phyloP scores from a whole-genome alignment of 2,113 vertebrate genomes.

The Sakesphorus luctuosus region DNA sequence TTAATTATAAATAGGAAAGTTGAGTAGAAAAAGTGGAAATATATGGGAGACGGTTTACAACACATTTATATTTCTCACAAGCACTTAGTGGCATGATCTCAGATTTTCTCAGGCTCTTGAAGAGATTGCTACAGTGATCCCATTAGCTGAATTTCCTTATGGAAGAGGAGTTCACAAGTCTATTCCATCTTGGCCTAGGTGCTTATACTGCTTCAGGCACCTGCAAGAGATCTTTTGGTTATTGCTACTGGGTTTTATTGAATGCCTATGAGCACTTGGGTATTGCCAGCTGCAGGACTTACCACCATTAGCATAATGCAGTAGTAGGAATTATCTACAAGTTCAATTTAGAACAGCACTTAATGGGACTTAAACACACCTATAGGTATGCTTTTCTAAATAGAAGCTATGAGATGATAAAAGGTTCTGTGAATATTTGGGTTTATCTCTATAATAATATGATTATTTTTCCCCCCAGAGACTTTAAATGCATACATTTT shows the following conservation, averaged over 20 bases:
- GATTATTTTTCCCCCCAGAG: accelerated
- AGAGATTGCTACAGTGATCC: not conserved
- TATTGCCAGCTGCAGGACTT: not conserved
- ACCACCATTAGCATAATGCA: not conserved
- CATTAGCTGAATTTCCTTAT: not conserved
- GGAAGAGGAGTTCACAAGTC: not conserved
- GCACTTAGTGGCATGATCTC: constrained; percentile 34
- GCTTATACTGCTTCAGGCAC: not conserved
- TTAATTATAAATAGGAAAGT: constrained; percentile 71
- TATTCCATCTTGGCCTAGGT: not conserved
- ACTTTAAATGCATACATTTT: not conserved
- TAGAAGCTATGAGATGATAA: not conserved
- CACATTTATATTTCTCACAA: constrained; percentile 67
- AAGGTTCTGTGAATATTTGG: not conserved
- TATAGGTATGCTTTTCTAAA: not conserved
- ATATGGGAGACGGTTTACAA: constrained; percentile 63
- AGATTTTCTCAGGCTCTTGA: constrained; percentile 8
- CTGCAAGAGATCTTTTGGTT: not conserved
- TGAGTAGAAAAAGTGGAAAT: constrained; percentile 69
- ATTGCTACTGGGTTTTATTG: not conserved
- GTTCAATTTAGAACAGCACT: not conserved
- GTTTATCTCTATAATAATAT: not conserved
- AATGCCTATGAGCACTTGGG: not conserved
- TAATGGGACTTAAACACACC: not conserved
- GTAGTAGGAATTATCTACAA: not conserved